These are phyloP conservation scores for Amphiprion percula DNA, from an alignment of 2,113 vertebrate genomes.

Conservation along the genomic window DNA sequence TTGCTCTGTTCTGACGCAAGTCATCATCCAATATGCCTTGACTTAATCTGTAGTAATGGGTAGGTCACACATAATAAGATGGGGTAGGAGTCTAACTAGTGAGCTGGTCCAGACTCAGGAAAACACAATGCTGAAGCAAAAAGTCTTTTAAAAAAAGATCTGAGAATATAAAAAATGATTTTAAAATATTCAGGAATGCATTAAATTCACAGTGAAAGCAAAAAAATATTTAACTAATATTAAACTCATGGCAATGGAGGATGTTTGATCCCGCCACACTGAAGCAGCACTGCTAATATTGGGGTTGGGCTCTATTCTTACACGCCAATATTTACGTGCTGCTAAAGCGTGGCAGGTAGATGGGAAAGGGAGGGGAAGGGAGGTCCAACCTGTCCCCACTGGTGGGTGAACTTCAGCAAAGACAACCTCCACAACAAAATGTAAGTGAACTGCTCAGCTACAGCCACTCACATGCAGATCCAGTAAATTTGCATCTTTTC, in stretches of 20 bases:
- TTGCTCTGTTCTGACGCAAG: conserved; percentile 29
- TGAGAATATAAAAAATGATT: conserved; percentile 8
- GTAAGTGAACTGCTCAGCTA: conserved; percentile 26
- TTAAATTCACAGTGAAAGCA: conserved; percentile 21
- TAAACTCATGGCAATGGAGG: conserved; percentile 60
- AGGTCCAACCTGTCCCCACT: conserved; percentile 55
- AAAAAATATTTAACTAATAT: conserved; percentile 44
- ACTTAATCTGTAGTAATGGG: conserved; percentile 61
- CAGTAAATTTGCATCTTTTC: conserved; percentile 77
- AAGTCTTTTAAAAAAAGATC: not conserved
- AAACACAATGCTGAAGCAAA: conserved; percentile 10
- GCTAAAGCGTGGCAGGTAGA: conserved; percentile 95
- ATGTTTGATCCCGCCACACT: conserved; percentile 89
- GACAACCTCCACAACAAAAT: conserved; percentile 20
- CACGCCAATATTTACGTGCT: conserved; percentile 99
- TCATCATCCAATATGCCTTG: conserved; percentile 20
- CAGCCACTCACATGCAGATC: conserved; percentile 34
- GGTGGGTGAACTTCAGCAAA: conserved; percentile 36
- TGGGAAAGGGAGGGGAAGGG: conserved; percentile 31
- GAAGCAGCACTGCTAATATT: conserved; percentile 99
- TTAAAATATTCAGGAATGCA: conserved; percentile 13
- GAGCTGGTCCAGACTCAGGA: conserved; percentile 25
- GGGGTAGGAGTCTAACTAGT: conserved; percentile 31
- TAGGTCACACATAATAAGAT: conserved; percentile 44
- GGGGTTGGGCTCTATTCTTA: conserved; percentile 91